phyloP scores from a whole-genome alignment of 2,888 invertebrate genomes.

The Tupiocoris notatus region DNA sequence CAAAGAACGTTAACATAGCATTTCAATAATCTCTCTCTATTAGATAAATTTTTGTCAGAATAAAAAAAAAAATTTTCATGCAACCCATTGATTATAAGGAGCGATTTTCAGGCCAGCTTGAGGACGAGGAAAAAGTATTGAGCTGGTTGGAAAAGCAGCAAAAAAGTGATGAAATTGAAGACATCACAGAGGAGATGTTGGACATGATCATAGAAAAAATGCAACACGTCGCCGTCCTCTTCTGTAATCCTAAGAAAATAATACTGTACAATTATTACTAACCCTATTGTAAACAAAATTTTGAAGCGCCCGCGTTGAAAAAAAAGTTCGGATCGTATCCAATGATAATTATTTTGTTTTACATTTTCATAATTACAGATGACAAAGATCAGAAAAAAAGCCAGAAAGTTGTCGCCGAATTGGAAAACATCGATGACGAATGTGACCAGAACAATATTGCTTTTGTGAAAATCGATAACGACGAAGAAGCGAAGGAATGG shows the following conservation, averaged over 20 bases:
- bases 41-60: too few relatives aligned
- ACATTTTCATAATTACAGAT: too few relatives aligned
- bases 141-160: conserved; percentile 83
- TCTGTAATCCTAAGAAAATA: conserved; percentile 68
- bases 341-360: too few relatives aligned
- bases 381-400: conserved; percentile 89
- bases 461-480: conserved; percentile 87
- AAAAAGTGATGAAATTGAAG: conserved; percentile 88
- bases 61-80: too few relatives aligned
- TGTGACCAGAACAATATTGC: conserved; percentile 89
- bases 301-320: too few relatives aligned
- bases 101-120: conserved; percentile 62
- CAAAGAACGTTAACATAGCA: too few relatives aligned
- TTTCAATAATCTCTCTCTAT: too few relatives aligned
- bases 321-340: too few relatives aligned
- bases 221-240: conserved; percentile 84
- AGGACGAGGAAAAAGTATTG: conserved; percentile 84
- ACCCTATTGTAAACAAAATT: too few relatives aligned
- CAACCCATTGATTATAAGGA: too few relatives aligned
- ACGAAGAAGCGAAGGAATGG: conserved; percentile 84
- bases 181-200: conserved; percentile 91
- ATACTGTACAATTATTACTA: too few relatives aligned
- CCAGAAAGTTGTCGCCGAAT: conserved; percentile 75
- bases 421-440: conserved; percentile 92
- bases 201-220: conserved; percentile 84